Base-by-base conservation (phyloP, 2,113 vertebrate genomes). In the Muntiacus muntjak region DNA sequence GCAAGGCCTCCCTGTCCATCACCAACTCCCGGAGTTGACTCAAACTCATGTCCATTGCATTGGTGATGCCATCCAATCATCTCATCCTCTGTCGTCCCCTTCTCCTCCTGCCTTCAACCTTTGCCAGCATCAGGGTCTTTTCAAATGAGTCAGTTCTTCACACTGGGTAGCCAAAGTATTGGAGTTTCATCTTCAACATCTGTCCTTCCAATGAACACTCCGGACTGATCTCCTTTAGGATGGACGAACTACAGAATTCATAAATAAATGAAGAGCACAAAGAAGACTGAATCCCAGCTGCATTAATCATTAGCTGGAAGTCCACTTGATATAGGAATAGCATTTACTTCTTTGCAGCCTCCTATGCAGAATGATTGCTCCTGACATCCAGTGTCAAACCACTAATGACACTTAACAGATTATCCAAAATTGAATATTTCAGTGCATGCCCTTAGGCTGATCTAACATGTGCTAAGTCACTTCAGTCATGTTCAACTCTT, bases 381-480 rank as follows among this genome's bases (percentile, higher is more conserved):
- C 55, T n/a, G 10, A 52, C 0, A 15, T 8, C 36, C 3, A 52
- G 7, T 55, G 87, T 16, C 12, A 76, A 93, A 78, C 19, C 55
- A 43, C 36, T 86, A 89, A 64, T 86, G 25, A 85, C 16, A n/a
- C 7, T 60, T 96, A 52, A 40, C 1, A 60, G 60, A 91, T 47
- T 67, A 91, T 21, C 58, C 52, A 47, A 85, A 96, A 92, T 84
- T 23, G 91, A 67, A 6, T 62, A 60, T 76, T 92, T 86, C 36
- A 58, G 6, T 11, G 5, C 3, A 81, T 3, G 74, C 15, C 12
- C 30, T 11, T 86, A 86, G 26, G 19, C 3, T 57, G 1, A 15
- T 16, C 11, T 14, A 43, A 14, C 6, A 1, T 14, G 36, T 3
- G 36, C 71, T 7, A 43, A 43, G 71, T 76, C 71, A 43, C 71